phyloP scores from a whole-genome alignment of 2,113 vertebrate species.

The Cebus imitator region DNA sequence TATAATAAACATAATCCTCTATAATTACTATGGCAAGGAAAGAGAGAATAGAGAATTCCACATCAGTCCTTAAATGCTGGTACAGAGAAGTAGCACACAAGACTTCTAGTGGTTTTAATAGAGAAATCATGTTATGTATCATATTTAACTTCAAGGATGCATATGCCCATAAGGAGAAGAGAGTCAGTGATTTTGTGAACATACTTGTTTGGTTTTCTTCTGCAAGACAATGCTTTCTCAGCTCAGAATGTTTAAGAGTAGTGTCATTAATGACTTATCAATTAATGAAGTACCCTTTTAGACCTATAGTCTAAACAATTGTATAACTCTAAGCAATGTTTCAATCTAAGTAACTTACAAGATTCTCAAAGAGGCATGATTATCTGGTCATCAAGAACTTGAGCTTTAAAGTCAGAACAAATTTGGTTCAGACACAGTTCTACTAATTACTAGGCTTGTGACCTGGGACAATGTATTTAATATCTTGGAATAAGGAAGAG shows the following conservation, averaged over 20 bases:
- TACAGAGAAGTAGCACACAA: neutral
- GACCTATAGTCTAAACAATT: neutral
- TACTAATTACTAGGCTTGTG: neutral
- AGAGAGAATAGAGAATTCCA: neutral
- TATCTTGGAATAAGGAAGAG: neutral
- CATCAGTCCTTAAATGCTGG: neutral
- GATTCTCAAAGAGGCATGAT: neutral
- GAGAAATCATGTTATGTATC: neutral
- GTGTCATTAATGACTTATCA: neutral
- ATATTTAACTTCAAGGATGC: neutral
- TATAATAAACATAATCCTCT: neutral
- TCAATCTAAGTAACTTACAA: neutral
- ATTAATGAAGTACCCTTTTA: neutral
- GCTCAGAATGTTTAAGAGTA: neutral
- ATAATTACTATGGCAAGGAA: neutral
- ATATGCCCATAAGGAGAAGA: neutral
- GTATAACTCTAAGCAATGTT: neutral
- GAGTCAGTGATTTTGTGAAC: neutral
- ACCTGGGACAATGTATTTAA: neutral
- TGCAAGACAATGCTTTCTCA: neutral
- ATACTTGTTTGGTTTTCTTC: neutral
- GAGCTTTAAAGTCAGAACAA: neutral
- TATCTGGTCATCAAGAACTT: neutral
- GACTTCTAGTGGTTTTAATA: neutral
- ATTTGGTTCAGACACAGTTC: neutral